Evolutionary conservation across 2,797 vertebrate genomes (phyloP).

Genomic region (Anabacerthia variegaticeps): DNA sequence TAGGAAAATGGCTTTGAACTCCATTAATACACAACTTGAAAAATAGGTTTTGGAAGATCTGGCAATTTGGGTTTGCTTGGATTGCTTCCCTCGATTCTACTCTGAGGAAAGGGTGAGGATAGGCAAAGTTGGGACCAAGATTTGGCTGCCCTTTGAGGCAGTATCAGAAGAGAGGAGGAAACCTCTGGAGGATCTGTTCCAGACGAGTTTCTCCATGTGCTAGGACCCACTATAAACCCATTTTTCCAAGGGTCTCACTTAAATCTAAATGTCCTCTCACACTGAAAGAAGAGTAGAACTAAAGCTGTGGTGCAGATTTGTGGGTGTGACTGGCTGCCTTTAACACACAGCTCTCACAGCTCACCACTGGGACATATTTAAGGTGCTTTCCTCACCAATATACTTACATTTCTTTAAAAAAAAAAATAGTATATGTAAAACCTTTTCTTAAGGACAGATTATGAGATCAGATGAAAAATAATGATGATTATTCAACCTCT

Average conservation of each 20-base stretch:
- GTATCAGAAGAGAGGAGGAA: not conserved
- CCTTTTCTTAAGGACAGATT: not conserved
- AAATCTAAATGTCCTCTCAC: not conserved
- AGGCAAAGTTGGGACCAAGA: not conserved
- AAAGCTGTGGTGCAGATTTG: not conserved
- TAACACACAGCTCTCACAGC: not conserved
- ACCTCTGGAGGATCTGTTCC: not conserved
- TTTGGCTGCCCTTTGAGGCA: not conserved
- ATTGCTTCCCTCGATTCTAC: not conserved
- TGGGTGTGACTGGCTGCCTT: not conserved
- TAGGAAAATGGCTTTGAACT: not conserved
- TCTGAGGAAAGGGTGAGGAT: not conserved
- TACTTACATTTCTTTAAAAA: not conserved
- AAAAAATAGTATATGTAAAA: not conserved
- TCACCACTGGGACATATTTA: rapidly evolving
- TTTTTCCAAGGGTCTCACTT: not conserved
- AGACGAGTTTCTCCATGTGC: not conserved
- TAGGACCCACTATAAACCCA: not conserved
- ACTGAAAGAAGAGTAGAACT: not conserved
- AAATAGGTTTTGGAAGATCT: not conserved
- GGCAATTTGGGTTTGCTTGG: not conserved
- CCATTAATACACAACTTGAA: not conserved
- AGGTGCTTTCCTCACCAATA: not conserved
- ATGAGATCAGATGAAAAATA: not conserved
- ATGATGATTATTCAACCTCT: not conserved